A percentile compares a stretch with the other conserved stretches of the same genome.
These are phyloP conservation scores for Zele albiditarsus DNA, from an alignment of 2,888 invertebrate species.

Conservation along the genomic window DNA sequence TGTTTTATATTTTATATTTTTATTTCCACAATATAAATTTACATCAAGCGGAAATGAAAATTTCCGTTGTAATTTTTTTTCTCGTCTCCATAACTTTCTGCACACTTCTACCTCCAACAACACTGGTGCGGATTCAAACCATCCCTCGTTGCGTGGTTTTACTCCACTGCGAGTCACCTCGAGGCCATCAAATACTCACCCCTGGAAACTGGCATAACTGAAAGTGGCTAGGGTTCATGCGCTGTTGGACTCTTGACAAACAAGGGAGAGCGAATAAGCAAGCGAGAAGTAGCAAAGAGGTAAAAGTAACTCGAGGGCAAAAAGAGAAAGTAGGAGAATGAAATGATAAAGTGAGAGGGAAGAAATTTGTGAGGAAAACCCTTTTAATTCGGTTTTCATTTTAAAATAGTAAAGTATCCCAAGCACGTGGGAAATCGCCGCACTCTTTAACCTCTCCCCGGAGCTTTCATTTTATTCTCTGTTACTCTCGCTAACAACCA, in stretches of 20 bases:
- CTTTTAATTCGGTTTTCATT: slow-evolving; percentile 1
- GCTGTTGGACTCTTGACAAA: not conserved
- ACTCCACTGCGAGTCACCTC: not conserved
- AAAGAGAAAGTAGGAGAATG: not conserved
- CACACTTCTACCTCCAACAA: not conserved
- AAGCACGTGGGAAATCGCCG: slow-evolving; percentile 7
- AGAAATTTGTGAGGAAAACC: not conserved
- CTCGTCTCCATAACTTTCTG: not conserved
- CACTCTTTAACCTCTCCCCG: not conserved
- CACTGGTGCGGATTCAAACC: not conserved
- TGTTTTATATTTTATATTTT: not conserved
- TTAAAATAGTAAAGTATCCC: not conserved
- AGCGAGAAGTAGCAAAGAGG: not conserved
- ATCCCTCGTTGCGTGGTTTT: not conserved
- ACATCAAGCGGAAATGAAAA: not conserved
- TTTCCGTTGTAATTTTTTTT: not conserved
- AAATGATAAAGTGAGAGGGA: not conserved
- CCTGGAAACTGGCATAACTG: not conserved
- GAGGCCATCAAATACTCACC: not conserved
- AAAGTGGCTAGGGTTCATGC: slow-evolving; percentile 1
- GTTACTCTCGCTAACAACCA: not conserved
- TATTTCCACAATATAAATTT: not conserved
- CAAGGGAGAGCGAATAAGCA: not conserved
- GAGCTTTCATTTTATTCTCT: not conserved
- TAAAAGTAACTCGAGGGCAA: not conserved